Evolutionary conservation across 1,140 invertebrate species (phyloP), one percentile per base, ranked within the genome.

Genomic region (Sinonovacula constricta): DNA sequence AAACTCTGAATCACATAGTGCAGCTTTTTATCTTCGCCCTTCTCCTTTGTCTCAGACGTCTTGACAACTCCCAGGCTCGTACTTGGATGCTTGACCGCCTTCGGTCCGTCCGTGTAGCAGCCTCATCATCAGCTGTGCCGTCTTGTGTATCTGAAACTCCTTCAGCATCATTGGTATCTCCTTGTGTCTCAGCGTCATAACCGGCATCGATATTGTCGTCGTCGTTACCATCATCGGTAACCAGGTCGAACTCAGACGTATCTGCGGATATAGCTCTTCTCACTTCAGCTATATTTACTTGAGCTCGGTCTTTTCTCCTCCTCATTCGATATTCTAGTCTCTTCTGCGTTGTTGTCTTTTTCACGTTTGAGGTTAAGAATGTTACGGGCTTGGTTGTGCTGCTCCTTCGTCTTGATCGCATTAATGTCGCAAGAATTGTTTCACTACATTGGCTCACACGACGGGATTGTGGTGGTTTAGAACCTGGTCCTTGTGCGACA

Each of bases 61-160:
- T 63, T 14, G 71, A 75, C 4, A 75, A 33, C 18, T 75, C 71
- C 71, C 71, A 75, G 22, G 71, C 24, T 36, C 71, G 34, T 1
- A 75, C 62, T 53, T 75, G 71, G 18, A 75, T 75, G 26, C 71
- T 75, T 0, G 71, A 65, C 34, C 57, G 53, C 30, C 71, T 49
- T 56, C 62, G 51, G 7, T 60, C 36, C 22, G 28, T 45, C 14
- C 49, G 31, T 36, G 31, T 39, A n/a, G 24, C 10, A 36, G 31
- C 71, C 15, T 53, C 18, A 34, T 22, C 18, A 4, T 22, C 10
- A 4, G 2, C 18, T 30, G 24, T 51, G 1, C 26, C 30, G 18
- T 26, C 33, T 18, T 56, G 34, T 31, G 10, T 45, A 39, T 49
- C 39, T 1, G 18, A 3, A 24, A 45, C 57, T 39, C n/a, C 57